These are phyloP conservation scores for Leptodactylus fallax DNA, from an alignment of 2,797 vertebrate genomes.

Conservation along the genomic window DNA sequence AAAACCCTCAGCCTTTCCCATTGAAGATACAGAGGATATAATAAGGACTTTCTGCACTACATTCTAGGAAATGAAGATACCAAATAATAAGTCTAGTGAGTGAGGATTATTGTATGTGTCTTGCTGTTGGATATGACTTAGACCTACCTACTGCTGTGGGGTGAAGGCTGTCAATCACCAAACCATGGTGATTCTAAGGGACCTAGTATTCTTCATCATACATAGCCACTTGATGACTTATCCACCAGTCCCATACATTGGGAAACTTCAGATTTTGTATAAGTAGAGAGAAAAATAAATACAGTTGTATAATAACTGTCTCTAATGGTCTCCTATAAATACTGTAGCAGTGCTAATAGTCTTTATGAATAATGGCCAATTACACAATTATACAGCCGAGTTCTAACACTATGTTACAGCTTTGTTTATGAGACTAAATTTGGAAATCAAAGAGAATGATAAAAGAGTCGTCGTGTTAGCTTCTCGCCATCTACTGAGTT, in stretches of 20 bases:
- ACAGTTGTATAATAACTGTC: too few species aligned
- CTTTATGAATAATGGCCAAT: too few species aligned
- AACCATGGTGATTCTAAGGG: too few species aligned
- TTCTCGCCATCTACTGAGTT: background rate
- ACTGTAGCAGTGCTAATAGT: too few species aligned
- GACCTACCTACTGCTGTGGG: too few species aligned
- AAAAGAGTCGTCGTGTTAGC: background rate
- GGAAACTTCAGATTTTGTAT: too few species aligned
- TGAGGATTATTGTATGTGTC: background rate
- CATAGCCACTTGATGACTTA: too few species aligned
- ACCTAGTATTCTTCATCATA: too few species aligned
- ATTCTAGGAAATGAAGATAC: background rate
- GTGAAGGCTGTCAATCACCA: too few species aligned
- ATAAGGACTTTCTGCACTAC: background rate
- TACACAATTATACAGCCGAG: background rate
- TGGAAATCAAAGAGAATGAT: conserved; percentile 2
- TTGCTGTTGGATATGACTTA: background rate
- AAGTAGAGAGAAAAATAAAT: too few species aligned
- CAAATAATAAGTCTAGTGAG: background rate
- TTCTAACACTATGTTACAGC: background rate
- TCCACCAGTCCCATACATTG: too few species aligned
- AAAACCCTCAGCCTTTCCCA: background rate
- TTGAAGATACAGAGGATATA: background rate
- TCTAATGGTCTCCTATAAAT: too few species aligned
- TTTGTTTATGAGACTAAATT: conserved; percentile 13